A percentile compares a stretch with the other conserved stretches of the same genome.
These are phyloP conservation scores for Harpalus rufipes DNA, from an alignment of 2,888 invertebrate genomes.

Conservation along the genomic window DNA sequence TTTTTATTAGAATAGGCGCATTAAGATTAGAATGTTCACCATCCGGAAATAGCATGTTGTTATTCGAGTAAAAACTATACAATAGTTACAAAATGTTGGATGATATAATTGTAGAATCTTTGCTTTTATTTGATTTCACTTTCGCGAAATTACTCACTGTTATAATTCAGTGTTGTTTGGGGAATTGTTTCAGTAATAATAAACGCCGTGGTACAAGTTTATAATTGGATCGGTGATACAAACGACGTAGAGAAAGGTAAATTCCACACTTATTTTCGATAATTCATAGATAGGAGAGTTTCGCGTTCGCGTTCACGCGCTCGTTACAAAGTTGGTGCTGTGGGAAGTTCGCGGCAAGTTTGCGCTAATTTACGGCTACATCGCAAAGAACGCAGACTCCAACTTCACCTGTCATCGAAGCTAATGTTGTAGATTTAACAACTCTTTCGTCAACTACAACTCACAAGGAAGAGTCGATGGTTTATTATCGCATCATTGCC, in stretches of 20 bases:
- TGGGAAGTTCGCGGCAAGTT: conserved; percentile 14
- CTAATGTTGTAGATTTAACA: conserved; percentile 49
- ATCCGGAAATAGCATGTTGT: no score
- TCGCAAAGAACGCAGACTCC: conserved; percentile 7
- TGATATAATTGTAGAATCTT: neutral
- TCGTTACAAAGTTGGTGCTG: conserved; percentile 16
- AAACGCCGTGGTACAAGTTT: neutral
- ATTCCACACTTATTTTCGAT: conserved; percentile 43
- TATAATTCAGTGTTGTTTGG: neutral
- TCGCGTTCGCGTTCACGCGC: neutral
- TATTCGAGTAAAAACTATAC: no score
- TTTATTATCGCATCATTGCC: neutral
- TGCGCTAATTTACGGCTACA: conserved; percentile 37
- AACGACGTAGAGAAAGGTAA: conserved; percentile 41
- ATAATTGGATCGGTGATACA: conserved; percentile 21
- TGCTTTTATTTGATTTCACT: conserved; percentile 1
- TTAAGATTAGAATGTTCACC: no score
- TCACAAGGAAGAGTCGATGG: neutral
- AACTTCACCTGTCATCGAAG: conserved; percentile 46
- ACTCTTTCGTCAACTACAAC: conserved; percentile 16
- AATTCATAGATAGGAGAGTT: conserved; percentile 52
- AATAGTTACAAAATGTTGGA: neutral
- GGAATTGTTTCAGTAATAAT: neutral
- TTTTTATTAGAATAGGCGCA: no score
- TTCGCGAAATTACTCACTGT: neutral